A percentile compares a stretch with the other conserved stretches of the same genome.
Conservation (phyloP, 2,113 vertebrate genomes). For the Aramus guarauna region DNA sequence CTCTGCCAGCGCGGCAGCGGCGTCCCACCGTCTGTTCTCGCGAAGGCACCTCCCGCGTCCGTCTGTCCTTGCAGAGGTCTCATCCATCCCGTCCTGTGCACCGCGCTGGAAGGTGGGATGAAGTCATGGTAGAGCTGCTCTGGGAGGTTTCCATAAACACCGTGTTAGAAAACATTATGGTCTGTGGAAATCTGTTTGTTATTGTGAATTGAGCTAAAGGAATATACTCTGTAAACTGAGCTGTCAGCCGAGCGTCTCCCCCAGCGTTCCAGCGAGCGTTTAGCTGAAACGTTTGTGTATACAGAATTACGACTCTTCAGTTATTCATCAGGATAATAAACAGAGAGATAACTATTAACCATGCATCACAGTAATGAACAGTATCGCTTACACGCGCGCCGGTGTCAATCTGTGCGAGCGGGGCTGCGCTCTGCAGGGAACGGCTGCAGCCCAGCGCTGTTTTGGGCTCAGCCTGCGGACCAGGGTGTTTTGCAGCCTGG, state of each 20-base stretch:
- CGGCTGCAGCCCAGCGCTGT: accelerated
- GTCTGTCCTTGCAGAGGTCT: neutral
- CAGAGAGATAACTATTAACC: neutral
- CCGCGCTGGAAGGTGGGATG: neutral
- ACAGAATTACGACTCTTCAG: neutral
- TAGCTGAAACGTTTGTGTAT: neutral
- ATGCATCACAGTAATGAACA: neutral
- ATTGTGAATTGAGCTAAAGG: neutral
- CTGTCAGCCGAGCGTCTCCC: neutral
- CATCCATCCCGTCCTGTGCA: neutral
- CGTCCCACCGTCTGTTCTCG: accelerated
- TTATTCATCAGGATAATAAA: neutral
- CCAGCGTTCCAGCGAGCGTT: neutral
- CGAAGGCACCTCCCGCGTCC: neutral
- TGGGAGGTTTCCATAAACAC: neutral
- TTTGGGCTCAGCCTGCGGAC: neutral
- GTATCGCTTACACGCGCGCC: neutral
- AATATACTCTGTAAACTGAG: neutral
- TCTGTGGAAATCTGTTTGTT: neutral
- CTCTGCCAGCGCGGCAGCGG: accelerated
- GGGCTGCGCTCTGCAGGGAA: neutral
- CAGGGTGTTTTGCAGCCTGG: neutral
- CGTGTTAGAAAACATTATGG: neutral
- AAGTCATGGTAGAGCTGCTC: neutral
- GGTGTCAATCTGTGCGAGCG: accelerated